phyloP scores from a whole-genome alignment of 2,797 vertebrate genomes.

The Ceyx erithaca region DNA sequence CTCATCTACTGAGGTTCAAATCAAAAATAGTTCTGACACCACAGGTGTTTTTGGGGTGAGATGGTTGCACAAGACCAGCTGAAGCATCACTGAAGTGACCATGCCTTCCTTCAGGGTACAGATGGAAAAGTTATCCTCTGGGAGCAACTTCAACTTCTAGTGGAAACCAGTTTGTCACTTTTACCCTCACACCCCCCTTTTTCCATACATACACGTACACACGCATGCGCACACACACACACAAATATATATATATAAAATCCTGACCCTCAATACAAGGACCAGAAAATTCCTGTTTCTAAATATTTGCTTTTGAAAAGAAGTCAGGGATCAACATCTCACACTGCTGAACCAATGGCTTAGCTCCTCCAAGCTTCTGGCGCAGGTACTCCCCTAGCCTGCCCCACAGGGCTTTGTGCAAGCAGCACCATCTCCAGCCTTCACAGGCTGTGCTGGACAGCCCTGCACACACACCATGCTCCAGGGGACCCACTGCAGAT shows the following conservation, averaged over 20 bases:
- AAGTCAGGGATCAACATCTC: background rate
- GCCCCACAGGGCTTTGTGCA: background rate
- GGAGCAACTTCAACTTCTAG: background rate
- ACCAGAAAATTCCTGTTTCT: background rate
- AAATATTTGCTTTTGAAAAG: background rate
- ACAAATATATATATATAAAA: too few relatives aligned
- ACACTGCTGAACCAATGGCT: background rate
- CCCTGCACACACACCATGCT: fast-evolving
- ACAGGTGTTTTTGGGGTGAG: background rate
- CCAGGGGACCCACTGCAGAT: background rate
- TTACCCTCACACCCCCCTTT: background rate
- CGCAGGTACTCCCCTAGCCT: fast-evolving
- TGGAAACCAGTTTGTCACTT: background rate
- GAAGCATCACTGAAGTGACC: background rate
- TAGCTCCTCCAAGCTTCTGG: background rate
- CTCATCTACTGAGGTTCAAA: background rate
- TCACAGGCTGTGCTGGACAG: background rate
- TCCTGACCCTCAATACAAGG: background rate
- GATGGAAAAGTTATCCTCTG: background rate
- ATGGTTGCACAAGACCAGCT: background rate
- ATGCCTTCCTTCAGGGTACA: fast-evolving
- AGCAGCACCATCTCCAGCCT: background rate
- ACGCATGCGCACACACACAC: too few relatives aligned
- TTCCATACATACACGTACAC: too few relatives aligned
- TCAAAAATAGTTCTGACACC: background rate